A percentile compares a stretch with the other conserved stretches of the same genome.
Evolutionary conservation across 2,888 invertebrate species (phyloP).

Genomic region (Nephrotoma guestfalica): DNA sequence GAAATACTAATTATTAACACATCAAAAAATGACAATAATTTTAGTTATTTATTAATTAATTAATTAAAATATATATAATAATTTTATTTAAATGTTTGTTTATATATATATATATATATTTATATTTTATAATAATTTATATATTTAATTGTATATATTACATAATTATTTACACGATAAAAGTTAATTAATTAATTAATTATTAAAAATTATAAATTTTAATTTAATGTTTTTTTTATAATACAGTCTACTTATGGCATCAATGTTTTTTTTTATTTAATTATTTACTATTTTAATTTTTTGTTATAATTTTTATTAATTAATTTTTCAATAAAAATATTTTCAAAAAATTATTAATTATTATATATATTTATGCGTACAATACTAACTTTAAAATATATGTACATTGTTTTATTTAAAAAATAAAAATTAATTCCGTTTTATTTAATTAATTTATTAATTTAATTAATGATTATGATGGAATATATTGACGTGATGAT

Average conservation of each 20-base stretch:
- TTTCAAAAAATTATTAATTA: neutral
- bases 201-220: neutral
- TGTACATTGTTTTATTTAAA: neutral
- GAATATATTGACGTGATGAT: neutral
- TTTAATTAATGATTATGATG: neutral
- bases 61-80: neutral
- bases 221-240: neutral
- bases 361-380: neutral
- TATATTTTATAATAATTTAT: conserved; percentile 2
- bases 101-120: neutral
- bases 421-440: neutral
- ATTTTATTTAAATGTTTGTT: neutral
- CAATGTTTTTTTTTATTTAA: neutral
- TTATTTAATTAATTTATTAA: neutral
- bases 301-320: neutral
- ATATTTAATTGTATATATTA: neutral
- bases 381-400: neutral
- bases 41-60: neutral
- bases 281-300: neutral
- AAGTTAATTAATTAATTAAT: neutral
- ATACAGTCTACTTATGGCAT: conserved; percentile 6
- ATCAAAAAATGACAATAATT: neutral
- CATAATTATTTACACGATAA: conserved; percentile 2
- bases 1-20: neutral
- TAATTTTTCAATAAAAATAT: neutral